Evolutionary conservation across 2,797 vertebrate genomes (phyloP).

Genomic region (Telmatherina bonti): DNA sequence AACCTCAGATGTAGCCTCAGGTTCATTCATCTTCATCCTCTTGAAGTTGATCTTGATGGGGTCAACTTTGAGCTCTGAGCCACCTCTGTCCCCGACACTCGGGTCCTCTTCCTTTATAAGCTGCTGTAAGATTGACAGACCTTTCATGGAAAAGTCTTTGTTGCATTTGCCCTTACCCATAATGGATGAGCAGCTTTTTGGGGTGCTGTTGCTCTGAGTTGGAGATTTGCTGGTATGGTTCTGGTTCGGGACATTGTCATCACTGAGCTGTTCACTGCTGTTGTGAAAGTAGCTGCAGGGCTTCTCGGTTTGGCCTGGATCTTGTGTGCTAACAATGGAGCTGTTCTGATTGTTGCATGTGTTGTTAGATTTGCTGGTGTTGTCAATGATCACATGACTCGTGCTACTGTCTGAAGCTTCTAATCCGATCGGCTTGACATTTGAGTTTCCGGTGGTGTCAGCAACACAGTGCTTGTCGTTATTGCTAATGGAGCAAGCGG

Average conservation of each 20-base stretch:
- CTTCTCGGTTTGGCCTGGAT: constrained; percentile 47
- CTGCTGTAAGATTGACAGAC: constrained; percentile 81
- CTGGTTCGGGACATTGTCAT: constrained; percentile 69
- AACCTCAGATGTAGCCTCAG: constrained; percentile 77
- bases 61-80: constrained; percentile 86
- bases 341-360: constrained; percentile 71
- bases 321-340: constrained; percentile 57
- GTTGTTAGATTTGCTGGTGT: constrained; percentile 80
- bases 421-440: constrained; percentile 42
- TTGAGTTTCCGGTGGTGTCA: constrained; percentile 61
- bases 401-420: constrained; percentile 65
- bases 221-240: constrained; percentile 81
- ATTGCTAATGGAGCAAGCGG: constrained; percentile 75
- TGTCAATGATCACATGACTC: constrained; percentile 69
- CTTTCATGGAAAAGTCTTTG: constrained; percentile 79
- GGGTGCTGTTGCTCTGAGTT: constrained; percentile 77
- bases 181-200: constrained; percentile 69
- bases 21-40: constrained; percentile 90
- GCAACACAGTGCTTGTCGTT: constrained; percentile 70
- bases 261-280: constrained; percentile 71
- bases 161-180: constrained; percentile 71
- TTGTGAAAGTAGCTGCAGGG: constrained; percentile 68
- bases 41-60: constrained; percentile 95
- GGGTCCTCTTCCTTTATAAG: constrained; percentile 79
- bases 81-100: constrained; percentile 51